Base-by-base conservation (phyloP, 2,113 vertebrate species). In the Heteronetta atricapilla region DNA sequence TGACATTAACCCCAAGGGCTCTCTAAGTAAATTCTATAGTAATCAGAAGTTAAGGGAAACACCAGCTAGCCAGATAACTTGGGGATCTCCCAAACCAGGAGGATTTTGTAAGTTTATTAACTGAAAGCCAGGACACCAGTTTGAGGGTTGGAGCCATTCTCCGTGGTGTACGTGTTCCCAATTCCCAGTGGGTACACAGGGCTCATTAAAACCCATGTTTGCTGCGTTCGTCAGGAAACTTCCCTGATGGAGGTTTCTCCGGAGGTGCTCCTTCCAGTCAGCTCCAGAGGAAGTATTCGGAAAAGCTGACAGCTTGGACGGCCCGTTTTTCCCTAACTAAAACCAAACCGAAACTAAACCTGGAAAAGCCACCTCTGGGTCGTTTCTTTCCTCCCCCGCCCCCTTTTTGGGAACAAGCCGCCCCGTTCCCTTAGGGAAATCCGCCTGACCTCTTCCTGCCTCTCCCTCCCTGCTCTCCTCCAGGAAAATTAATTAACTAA, bases 251-350 rank as follows among this genome's bases (percentile, higher is more conserved):
- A 64, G 26, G 36, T 50, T 70, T 58, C 19, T 82, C 34, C 16
- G 44, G 34, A 48, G 8, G 7, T 38, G 53, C 22, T 75, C 42
- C n/a, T 85, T 64, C 53, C 34, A 50, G 13, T 17, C 22, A 58
- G 0, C 16, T 90, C 40, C 69, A 63, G 11, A 6, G 22, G 29
- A 72, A 72, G 29, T 3, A 34, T 60, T n/a, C 28, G 36, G 19
- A 28, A 67, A 63, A 67, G 4, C 0, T 3, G 21, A 15, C 2
- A 16, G n/a, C 17, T 78, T 6, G 8, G 14, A 33, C 9, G 29
- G 20, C 7, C 13, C 4, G 0, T 18, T 73, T 69, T 28, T 14
- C 31, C 16, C 29, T 4, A 5, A 48, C 11, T 12, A 11, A 56
- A n/a, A 34, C 29, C 46, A 74, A 23, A 23, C 11, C 31, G 33